Evolutionary conservation across 2,888 invertebrate species (phyloP).

Genomic region (Chouioia cunea): DNA sequence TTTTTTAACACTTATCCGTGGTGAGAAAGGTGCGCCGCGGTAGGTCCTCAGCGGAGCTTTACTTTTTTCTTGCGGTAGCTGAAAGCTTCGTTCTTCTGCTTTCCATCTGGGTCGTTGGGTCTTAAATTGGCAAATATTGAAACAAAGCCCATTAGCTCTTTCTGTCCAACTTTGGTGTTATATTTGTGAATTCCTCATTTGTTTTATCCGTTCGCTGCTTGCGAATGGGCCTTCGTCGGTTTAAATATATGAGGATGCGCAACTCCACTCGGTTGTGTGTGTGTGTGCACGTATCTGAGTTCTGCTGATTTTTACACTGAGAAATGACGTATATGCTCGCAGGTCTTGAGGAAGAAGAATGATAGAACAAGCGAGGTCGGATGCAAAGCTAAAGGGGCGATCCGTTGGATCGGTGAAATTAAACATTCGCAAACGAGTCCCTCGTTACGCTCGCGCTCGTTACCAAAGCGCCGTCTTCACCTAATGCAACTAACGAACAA

Average conservation of each 20-base stretch:
- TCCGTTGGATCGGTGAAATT: conserved; percentile 47
- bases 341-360: conserved; percentile 35
- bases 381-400: conserved; percentile 30
- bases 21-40: not conserved
- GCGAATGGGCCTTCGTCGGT: conserved; percentile 46
- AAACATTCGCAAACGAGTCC: conserved; percentile 46
- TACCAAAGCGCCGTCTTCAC: conserved; percentile 31
- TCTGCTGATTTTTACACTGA: conserved; percentile 56
- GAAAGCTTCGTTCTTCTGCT: not conserved
- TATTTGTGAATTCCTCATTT: conserved; percentile 51
- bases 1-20: conserved; percentile 24
- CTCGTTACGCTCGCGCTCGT: conserved; percentile 42
- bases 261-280: not conserved
- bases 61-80: conserved; percentile 12
- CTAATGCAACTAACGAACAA: conserved; percentile 40
- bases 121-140: conserved; percentile 48
- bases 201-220: conserved; percentile 49
- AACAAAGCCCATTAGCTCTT: conserved; percentile 44
- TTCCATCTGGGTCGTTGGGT: conserved; percentile 10
- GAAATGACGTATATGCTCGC: conserved; percentile 55
- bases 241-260: conserved; percentile 49
- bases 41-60: conserved; percentile 24
- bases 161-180: conserved; percentile 43
- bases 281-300: not conserved
- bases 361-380: conserved; percentile 45